Evolutionary conservation across 2,113 vertebrate species (phyloP), one percentile per base, ranked within the genome.

Genomic region (Rhinolophus sinicus): DNA sequence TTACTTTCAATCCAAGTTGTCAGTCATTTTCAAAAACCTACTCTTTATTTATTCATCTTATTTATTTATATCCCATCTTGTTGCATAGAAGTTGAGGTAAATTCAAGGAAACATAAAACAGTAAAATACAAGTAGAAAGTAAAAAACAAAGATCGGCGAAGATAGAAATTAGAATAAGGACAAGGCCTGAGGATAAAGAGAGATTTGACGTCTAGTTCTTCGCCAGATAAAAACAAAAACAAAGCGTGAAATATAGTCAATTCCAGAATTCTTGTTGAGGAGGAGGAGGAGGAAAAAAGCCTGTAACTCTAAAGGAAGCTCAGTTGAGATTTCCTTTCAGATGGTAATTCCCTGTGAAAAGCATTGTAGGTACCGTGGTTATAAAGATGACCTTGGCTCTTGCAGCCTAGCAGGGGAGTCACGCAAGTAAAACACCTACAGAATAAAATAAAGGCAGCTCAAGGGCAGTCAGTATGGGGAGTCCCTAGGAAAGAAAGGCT

Each of bases 51-150:
- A 73, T 82, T 70, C 16, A 62, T 76, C 94, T 50, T 95, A 24
- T 89, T 95, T 97, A 94, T 92, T 96, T 93, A 89, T 97, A 86
- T 69, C n/a, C 52, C 44, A 24, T 86, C 76, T 88, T 85, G 7
- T 78, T 83, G 19, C 56, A 69, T 38, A 80, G 93, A 92, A 72
- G 26, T 87, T 95, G 38, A 95, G 60, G 22, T 85, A 96, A 94
- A 95, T 86, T 28, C 91, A 86, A 78, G 88, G 70, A 90, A 95
- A 60, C 18, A 15, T 26, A 78, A 89, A 88, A 44, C 84, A 62
- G 40, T 88, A 77, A 64, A 90, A 72, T 67, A 35, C 7, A 78
- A 86, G 26, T 28, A 19, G 52, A 82, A 80, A 88, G 50, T 73
- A 62, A n/a, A 88, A 92, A 94, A 44, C 35, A 44, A 83, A 92